These are phyloP conservation scores for Yponomeuta cagnagella DNA, from an alignment of 2,888 invertebrate species.

Conservation along the genomic window DNA sequence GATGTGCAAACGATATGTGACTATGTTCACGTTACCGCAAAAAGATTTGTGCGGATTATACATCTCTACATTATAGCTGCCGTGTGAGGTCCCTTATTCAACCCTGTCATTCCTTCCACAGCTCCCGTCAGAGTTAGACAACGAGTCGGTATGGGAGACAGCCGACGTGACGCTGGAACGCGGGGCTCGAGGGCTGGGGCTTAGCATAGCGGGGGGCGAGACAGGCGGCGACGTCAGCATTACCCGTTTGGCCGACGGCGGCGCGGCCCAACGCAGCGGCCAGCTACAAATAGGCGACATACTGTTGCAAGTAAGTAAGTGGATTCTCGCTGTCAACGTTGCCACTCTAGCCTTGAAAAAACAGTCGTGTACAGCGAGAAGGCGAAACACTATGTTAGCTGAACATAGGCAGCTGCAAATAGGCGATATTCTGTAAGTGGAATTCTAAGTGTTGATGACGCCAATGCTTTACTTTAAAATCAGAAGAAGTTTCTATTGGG, in stretches of 20 bases:
- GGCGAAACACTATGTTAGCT: too few relatives aligned
- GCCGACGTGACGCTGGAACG: constrained; percentile 94
- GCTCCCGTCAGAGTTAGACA: constrained; percentile 57
- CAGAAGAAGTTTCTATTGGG: too few relatives aligned
- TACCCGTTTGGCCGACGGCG: constrained; percentile 95
- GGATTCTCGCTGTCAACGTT: neutral
- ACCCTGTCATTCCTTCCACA: constrained; percentile 25
- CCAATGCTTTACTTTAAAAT: too few relatives aligned
- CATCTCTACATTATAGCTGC: too few relatives aligned
- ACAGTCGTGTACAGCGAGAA: too few relatives aligned
- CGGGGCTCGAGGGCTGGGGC: constrained; percentile 92
- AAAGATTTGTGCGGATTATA: too few relatives aligned
- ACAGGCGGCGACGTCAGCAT: constrained; percentile 97
- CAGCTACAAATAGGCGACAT: constrained; percentile 95
- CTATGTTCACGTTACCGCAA: too few relatives aligned
- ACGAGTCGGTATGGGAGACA: constrained; percentile 91
- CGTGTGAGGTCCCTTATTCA: neutral
- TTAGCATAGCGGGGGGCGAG: constrained; percentile 99
- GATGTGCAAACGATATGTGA: too few relatives aligned
- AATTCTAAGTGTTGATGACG: too few relatives aligned
- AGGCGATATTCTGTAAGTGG: too few relatives aligned
- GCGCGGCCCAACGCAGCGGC: constrained; percentile 91
- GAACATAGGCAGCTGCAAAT: too few relatives aligned
- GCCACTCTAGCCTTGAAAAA: too few relatives aligned
- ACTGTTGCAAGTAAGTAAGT: constrained; percentile 82